Evolutionary conservation across 2,113 vertebrate genomes (phyloP), one percentile per base, ranked within the genome.

Genomic region (Pitta sordida): DNA sequence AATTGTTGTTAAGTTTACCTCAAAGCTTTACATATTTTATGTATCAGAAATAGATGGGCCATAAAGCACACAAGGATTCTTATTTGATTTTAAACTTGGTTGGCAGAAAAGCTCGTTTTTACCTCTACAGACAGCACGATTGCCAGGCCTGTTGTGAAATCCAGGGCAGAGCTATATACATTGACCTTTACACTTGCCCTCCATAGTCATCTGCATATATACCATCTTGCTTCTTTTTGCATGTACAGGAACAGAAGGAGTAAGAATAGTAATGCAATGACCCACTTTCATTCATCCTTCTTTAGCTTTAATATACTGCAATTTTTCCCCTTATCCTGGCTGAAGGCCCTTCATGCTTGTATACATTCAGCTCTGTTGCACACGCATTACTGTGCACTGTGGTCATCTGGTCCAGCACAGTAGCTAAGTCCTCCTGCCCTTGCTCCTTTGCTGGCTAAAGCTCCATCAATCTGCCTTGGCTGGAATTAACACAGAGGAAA

Each of bases 211-310:
- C 85, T 96, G 93, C 91, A 94, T 96, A 94, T 95, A 94, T 83
- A 90, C 90, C 95, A 95, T 91, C 88, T 93, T 96, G 96, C 79
- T 37, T 44, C 78, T 67, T 90, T 94, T 86, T 51, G 75, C 95
- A 46, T 52, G 41, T 76, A 70, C 75, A 48, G 80, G 82, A 96
- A 91, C 91, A 95, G 90, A 95, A 93, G 51, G 91, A 93, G 75
- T 58, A 96, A 93, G 93, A 96, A 96, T 90, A 96, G 94, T 78
- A 87, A 75, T 43, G 83, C 90, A 58, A 63, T 95, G 95, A 96
- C 96, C 95, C 96, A 96, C 78, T 96, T 96, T 94, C 23, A 1
- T 74, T 71, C 37, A 73, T 55, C 79, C 75, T 39, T 80, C 90
- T 90, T 89, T 41, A 77, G 82, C 79, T 83, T 90, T 62, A 64